Conservation (phyloP, 1,140 invertebrate genomes). For the Telenomus remus region DNA sequence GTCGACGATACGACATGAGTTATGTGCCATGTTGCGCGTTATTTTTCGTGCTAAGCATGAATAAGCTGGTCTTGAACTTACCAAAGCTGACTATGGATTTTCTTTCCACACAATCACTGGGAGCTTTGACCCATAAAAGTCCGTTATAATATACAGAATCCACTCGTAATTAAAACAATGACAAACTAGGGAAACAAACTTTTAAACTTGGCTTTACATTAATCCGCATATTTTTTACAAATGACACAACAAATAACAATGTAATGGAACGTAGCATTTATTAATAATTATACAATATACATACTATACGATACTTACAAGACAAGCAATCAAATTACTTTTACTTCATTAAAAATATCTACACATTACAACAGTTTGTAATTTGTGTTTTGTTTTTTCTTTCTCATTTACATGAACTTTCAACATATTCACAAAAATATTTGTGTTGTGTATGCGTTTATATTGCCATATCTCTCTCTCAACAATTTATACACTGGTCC, state of each 20-base stretch:
- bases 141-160: too few species aligned
- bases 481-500: slow-evolving; percentile 24
- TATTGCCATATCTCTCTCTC: slow-evolving; percentile 34
- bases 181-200: too few species aligned
- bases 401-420: slow-evolving; percentile 53
- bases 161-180: too few species aligned
- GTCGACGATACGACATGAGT: slow-evolving; percentile 52
- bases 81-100: too few species aligned
- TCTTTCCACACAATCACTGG: too few species aligned
- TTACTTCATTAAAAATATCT: slow-evolving; percentile 57
- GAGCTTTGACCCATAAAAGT: too few species aligned
- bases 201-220: too few species aligned
- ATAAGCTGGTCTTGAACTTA: slow-evolving; percentile 33
- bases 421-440: slow-evolving; percentile 57
- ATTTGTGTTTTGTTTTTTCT: slow-evolving; percentile 45
- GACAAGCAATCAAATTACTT: slow-evolving; percentile 49
- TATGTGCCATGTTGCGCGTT: slow-evolving; percentile 52
- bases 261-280: slow-evolving; percentile 55
- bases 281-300: slow-evolving; percentile 56
- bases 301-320: slow-evolving; percentile 56
- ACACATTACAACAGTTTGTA: slow-evolving; percentile 52
- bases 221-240: too few species aligned
- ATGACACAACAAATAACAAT: slow-evolving; percentile 20
- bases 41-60: slow-evolving; percentile 50
- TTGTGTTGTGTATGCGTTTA: slow-evolving; percentile 44